A percentile compares a stretch with the other conserved stretches of the same genome.
These are phyloP conservation scores for Cyclura pinguis DNA, from an alignment of 2,797 vertebrate species.

Conservation along the genomic window DNA sequence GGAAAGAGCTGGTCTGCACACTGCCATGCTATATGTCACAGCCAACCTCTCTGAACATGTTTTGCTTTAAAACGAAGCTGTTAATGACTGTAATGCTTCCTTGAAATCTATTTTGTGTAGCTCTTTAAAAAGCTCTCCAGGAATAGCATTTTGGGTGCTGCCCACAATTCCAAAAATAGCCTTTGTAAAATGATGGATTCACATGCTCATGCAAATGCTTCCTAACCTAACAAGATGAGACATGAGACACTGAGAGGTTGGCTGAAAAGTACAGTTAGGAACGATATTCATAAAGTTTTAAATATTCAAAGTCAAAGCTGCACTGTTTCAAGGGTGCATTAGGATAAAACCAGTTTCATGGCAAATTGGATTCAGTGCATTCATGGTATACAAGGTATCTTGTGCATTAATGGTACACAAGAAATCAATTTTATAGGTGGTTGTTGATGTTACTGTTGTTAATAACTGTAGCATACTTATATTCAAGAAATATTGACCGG, in stretches of 20 bases:
- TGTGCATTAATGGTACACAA: neutral
- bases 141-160: conserved; percentile 22
- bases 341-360: neutral
- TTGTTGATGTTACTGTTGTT: neutral
- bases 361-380: neutral
- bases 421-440: neutral
- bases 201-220: conserved; percentile 29
- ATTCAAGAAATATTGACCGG: neutral
- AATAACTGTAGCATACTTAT: neutral
- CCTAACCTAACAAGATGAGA: conserved; percentile 24
- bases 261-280: conserved; percentile 15
- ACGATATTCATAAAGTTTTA: neutral
- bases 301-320: neutral
- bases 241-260: neutral
- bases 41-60: neutral
- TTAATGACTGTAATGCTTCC: conserved; percentile 1
- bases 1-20: neutral
- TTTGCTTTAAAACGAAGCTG: conserved; percentile 1
- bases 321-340: neutral
- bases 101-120: neutral
- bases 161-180: conserved; percentile 10
- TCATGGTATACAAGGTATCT: neutral
- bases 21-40: neutral
- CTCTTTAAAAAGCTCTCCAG: conserved; percentile 35
- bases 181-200: conserved; percentile 37